Evolutionary conservation across 2,113 vertebrate species (phyloP).

Genomic region (Mungos mungo): DNA sequence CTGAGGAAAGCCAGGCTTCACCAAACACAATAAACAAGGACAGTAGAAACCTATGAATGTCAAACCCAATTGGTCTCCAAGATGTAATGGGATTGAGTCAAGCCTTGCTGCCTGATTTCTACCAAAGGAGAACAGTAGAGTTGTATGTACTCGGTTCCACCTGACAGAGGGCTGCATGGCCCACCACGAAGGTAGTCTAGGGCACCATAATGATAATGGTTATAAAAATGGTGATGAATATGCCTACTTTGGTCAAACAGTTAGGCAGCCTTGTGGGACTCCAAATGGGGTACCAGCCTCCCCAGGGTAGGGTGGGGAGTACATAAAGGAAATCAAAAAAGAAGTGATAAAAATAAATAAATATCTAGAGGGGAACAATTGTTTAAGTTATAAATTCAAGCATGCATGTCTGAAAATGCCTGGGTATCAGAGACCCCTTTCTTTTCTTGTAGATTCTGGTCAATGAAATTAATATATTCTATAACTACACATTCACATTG

Average conservation of each 20-base stretch:
- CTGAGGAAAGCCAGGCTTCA: neutral
- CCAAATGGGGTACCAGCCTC: too few species aligned
- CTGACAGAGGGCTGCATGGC: neutral
- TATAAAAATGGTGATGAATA: neutral
- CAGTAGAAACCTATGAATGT: neutral
- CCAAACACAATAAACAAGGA: neutral
- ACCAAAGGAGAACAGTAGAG: neutral
- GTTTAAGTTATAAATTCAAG: neutral
- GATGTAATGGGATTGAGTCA: neutral
- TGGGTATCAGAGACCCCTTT: neutral
- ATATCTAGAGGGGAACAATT: neutral
- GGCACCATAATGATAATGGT: fast-evolving
- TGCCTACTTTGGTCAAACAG: neutral
- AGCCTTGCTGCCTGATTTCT: neutral
- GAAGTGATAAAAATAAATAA: neutral
- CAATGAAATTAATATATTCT: neutral
- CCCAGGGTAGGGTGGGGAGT: fast-evolving
- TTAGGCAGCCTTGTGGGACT: neutral
- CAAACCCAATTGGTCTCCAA: neutral
- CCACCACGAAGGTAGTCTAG: too few species aligned
- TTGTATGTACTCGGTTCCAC: neutral
- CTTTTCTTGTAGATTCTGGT: neutral
- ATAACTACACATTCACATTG: neutral
- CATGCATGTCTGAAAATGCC: neutral
- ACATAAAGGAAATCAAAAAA: neutral